Conservation (phyloP, 2,888 invertebrate genomes). For the Phoronis australis region DNA sequence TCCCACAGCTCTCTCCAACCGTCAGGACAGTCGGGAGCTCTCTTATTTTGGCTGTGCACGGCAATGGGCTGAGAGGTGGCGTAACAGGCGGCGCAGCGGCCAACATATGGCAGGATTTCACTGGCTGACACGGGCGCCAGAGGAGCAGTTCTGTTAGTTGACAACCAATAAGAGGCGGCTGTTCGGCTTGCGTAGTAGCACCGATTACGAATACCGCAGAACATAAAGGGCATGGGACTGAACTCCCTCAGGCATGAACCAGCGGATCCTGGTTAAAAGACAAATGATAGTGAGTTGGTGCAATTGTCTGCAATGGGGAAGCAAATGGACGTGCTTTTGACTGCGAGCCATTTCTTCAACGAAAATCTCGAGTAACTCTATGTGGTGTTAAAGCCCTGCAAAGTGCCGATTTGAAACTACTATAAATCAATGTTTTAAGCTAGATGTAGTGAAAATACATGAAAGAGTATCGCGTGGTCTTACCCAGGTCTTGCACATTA, state of each 20-base stretch:
- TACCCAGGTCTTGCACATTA: no score
- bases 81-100: conserved; percentile 90
- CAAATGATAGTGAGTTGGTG: not conserved
- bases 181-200: conserved; percentile 95
- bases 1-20: conserved; percentile 92
- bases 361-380: no score
- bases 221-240: conserved; percentile 93
- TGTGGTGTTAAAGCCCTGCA: no score
- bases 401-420: no score
- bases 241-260: conserved; percentile 91
- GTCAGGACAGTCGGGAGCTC: conserved; percentile 78
- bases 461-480: no score
- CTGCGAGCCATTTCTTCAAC: no score
- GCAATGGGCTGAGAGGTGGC: conserved; percentile 92
- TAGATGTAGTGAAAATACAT: no score
- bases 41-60: conserved; percentile 84
- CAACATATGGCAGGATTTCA: conserved; percentile 67
- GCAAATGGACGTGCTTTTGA: no score
- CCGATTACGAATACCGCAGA: conserved; percentile 90
- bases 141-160: conserved; percentile 81
- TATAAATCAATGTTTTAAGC: no score
- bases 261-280: conserved; percentile 62
- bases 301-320: no score
- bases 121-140: conserved; percentile 82
- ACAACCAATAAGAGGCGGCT: conserved; percentile 94